A percentile compares a stretch with the other conserved stretches of the same genome.
Evolutionary conservation across 2,888 invertebrate species (phyloP).

Genomic region (Eurytoma californica): DNA sequence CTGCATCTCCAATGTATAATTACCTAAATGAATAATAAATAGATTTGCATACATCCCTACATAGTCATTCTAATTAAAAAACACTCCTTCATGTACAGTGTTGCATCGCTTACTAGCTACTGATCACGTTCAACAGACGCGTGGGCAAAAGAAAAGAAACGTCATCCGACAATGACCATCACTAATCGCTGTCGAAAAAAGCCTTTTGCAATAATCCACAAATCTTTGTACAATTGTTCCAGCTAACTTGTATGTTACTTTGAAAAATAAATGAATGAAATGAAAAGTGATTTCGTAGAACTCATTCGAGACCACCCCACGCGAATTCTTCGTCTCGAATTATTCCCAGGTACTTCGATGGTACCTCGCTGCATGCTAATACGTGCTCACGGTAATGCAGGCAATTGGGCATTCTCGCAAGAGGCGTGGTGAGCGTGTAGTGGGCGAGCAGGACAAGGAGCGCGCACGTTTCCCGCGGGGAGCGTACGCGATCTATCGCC

Average conservation of each 20-base stretch:
- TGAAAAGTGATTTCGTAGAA: too few relatives aligned
- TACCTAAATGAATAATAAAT: slow-evolving; percentile 22
- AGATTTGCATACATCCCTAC: not conserved
- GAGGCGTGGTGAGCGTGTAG: slow-evolving; percentile 22
- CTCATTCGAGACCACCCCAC: too few relatives aligned
- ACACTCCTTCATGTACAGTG: slow-evolving; percentile 13
- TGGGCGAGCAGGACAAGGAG: not conserved
- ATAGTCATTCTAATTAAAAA: slow-evolving; percentile 19
- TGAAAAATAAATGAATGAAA: too few relatives aligned
- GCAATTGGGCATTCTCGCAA: slow-evolving; percentile 27
- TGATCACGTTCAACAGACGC: too few relatives aligned
- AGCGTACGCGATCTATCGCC: not conserved
- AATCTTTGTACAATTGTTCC: too few relatives aligned
- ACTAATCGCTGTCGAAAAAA: too few relatives aligned
- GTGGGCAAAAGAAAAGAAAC: too few relatives aligned
- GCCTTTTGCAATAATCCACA: too few relatives aligned
- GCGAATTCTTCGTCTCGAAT: too few relatives aligned
- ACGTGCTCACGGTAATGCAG: not conserved
- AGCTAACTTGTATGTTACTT: too few relatives aligned
- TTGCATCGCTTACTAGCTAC: not conserved
- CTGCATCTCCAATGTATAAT: not conserved
- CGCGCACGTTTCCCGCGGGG: not conserved
- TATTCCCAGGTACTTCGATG: slow-evolving; percentile 10
- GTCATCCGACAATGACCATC: too few relatives aligned
- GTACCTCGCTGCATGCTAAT: slow-evolving; percentile 12